Conservation (phyloP, 2,888 invertebrate genomes). For the Oxystoma pomonae region DNA sequence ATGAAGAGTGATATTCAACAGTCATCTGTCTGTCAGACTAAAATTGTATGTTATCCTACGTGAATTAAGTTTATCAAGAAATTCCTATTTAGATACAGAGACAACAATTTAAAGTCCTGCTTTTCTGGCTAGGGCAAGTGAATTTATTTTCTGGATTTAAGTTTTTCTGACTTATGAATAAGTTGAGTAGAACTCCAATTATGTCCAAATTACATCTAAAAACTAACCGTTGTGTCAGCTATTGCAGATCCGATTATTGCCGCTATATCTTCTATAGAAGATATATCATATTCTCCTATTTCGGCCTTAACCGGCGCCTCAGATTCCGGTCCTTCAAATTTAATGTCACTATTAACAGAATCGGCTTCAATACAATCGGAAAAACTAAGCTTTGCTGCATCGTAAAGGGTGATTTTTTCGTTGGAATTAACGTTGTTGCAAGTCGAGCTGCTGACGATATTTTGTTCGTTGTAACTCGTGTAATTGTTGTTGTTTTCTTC, state of each 20-base stretch:
- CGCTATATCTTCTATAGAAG: conserved; percentile 77
- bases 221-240: conserved; percentile 75
- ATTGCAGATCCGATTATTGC: conserved; percentile 86
- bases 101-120: too few relatives aligned
- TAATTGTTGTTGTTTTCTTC: conserved; percentile 72
- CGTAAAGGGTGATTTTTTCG: conserved; percentile 50
- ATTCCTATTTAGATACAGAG: too few relatives aligned
- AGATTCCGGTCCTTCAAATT: conserved; percentile 51
- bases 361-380: conserved; percentile 51
- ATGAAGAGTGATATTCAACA: too few relatives aligned
- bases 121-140: too few relatives aligned
- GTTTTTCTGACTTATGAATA: too few relatives aligned
- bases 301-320: conserved; percentile 54
- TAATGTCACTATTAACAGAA: conserved; percentile 53
- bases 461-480: conserved; percentile 58
- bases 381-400: conserved; percentile 48
- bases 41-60: too few relatives aligned
- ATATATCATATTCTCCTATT: conserved; percentile 62
- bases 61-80: too few relatives aligned
- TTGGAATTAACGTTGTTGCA: conserved; percentile 54
- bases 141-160: too few relatives aligned
- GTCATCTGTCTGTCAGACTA: too few relatives aligned
- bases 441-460: conserved; percentile 71
- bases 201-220: too few relatives aligned
- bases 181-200: too few relatives aligned